These are phyloP conservation scores for Pygoscelis antarcticus DNA, from an alignment of 2,113 vertebrate species.

Conservation along the genomic window DNA sequence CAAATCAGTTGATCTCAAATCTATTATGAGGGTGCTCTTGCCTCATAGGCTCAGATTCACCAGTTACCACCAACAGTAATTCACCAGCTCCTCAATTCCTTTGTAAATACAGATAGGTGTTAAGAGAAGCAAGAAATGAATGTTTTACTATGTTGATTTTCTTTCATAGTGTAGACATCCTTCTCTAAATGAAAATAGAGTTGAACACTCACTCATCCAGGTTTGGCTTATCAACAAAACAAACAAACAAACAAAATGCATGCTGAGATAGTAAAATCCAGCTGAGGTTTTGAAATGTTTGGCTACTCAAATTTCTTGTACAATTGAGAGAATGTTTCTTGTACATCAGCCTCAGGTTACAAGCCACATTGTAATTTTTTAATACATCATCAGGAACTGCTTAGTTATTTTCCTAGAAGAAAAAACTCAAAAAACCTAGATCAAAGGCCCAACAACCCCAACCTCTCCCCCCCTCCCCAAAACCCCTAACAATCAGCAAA, in stretches of 20 bases:
- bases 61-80: not conserved
- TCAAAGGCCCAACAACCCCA: fast-evolving
- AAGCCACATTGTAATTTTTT: not conserved
- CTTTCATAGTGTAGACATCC: not conserved
- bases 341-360: not conserved
- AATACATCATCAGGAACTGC: not conserved
- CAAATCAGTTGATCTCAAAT: not conserved
- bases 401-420: not conserved
- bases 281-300: not conserved
- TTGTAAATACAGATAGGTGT: not conserved
- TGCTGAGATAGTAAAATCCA: not conserved
- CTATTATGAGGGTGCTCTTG: not conserved
- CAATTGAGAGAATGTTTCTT: not conserved
- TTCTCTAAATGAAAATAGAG: not conserved
- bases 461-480: fast-evolving
- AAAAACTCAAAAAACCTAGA: not conserved
- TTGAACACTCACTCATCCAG: not conserved
- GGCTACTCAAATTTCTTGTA: not conserved
- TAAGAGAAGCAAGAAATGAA: not conserved
- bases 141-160: not conserved
- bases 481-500: not conserved
- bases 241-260: not conserved
- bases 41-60: not conserved
- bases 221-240: not conserved
- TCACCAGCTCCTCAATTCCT: not conserved